Percentiles rank a stretch among this genome's conserved stretches.
phyloP scores from a whole-genome alignment of 2,888 invertebrate species.

The Drosophila subquinaria region DNA sequence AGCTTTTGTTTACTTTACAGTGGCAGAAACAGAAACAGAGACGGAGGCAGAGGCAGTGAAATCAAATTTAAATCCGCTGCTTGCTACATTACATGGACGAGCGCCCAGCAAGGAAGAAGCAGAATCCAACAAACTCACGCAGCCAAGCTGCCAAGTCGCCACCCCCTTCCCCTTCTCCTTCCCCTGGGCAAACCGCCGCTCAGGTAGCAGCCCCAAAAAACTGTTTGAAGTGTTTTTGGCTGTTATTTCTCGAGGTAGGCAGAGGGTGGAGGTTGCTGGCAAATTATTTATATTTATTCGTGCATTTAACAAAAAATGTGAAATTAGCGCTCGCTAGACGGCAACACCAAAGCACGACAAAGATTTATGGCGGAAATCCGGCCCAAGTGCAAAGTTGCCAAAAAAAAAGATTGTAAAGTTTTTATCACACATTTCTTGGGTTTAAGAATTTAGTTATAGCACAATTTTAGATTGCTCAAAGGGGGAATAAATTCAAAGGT shows the following conservation, averaged over 20 bases:
- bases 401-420: background rate
- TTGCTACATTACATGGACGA: slow-evolving; percentile 53
- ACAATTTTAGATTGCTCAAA: background rate
- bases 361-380: slow-evolving; percentile 37
- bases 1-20: slow-evolving; percentile 70
- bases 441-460: background rate
- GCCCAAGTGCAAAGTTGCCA: background rate
- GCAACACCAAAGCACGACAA: slow-evolving; percentile 54
- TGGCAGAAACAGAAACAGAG: background rate
- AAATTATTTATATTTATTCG: slow-evolving; percentile 82
- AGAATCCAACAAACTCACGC: slow-evolving; percentile 37
- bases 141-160: slow-evolving; percentile 16
- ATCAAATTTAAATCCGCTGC: slow-evolving; percentile 78
- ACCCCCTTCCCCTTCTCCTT: background rate
- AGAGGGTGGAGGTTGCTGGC: slow-evolving; percentile 22
- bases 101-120: slow-evolving; percentile 39
- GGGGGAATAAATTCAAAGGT: background rate
- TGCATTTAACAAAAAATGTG: slow-evolving; percentile 65
- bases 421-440: background rate
- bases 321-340: slow-evolving; percentile 64
- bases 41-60: slow-evolving; percentile 56
- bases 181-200: slow-evolving; percentile 15
- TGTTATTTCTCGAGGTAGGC: background rate
- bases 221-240: slow-evolving; percentile 68
- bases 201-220: slow-evolving; percentile 59